A percentile compares a stretch with the other conserved stretches of the same genome.
Evolutionary conservation across 2,113 vertebrate genomes (phyloP).

Genomic region (Glaucomys volans): DNA sequence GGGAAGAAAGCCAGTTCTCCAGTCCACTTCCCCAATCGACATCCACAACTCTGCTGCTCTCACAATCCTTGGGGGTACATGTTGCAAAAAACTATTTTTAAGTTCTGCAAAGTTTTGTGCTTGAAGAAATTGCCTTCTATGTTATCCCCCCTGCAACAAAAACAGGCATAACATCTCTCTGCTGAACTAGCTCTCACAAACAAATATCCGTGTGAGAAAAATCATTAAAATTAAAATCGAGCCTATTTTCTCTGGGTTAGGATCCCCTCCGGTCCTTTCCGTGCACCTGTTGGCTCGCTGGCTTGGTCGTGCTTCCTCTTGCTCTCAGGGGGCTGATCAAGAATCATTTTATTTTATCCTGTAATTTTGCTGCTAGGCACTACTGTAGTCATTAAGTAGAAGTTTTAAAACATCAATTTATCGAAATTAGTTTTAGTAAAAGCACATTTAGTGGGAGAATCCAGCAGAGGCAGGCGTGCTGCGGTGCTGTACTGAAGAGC

Average conservation of each 20-base stretch:
- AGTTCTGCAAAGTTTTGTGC: constrained; percentile 68
- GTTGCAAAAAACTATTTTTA: constrained; percentile 22
- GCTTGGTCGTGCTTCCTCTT: background rate
- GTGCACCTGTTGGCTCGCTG: background rate
- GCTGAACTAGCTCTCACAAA: background rate
- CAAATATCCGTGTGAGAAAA: background rate
- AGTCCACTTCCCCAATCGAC: constrained; percentile 33
- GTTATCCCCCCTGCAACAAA: background rate
- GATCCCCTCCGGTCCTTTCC: background rate
- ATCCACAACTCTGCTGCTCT: background rate
- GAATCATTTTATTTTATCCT: constrained; percentile 9
- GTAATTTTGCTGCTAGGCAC: background rate
- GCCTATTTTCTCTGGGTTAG: background rate
- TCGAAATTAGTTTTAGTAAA: background rate
- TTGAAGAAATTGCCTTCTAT: constrained; percentile 14
- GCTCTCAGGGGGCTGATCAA: background rate
- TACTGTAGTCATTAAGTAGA: background rate
- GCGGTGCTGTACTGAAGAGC: background rate
- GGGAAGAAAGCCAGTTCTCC: constrained; percentile 5
- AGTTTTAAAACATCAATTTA: background rate
- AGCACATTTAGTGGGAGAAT: constrained; percentile 10
- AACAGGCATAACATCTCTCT: background rate
- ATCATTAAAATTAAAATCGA: background rate
- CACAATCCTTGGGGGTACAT: background rate
- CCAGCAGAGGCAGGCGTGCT: too few relatives aligned